Evolutionary conservation across 2,888 invertebrate genomes (phyloP), one percentile per base, ranked within the genome.

Genomic region (Ptycholaimellus sp.): DNA sequence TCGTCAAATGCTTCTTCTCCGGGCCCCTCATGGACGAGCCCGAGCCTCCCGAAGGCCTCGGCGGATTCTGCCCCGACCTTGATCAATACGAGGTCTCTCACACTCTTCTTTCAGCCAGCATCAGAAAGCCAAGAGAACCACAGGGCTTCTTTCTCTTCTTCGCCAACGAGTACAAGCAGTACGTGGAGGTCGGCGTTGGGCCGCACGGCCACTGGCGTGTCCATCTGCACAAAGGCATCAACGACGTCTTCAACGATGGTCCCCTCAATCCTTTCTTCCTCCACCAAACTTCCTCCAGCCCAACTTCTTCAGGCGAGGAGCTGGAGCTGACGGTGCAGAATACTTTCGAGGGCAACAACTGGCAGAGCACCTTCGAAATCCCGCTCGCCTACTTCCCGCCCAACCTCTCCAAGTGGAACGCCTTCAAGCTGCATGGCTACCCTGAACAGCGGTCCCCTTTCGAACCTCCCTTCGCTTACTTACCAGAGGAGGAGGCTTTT

Each of bases 361-460:
- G 53, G 53, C 41, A 46, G 21, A 66, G 67, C 63, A 49, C 44
- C 18, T 62, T 65, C 18, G 49, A 51, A 23, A 59, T 68, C 33
- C 67, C 67, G 1, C 42, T 53, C 4, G 52, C 54, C 2, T 67
- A 65, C 47, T 58, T 68, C 32, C 67, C 67, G 13, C 54, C 54
- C 7, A 46, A 49, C 32, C n/a, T n/a, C n/a, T n/a, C n/a, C n/a
- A n/a, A n/a, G n/a, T n/a, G n/a, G n/a, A n/a, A n/a, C n/a, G n/a
- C n/a, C n/a, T n/a, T n/a, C n/a, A n/a, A n/a, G n/a, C n/a, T n/a
- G n/a, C n/a, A n/a, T n/a, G n/a, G n/a, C n/a, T n/a, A n/a, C n/a
- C n/a, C n/a, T n/a, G n/a, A n/a, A n/a, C n/a, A n/a, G n/a, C n/a
- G n/a, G n/a, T n/a, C n/a, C n/a, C n/a, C n/a, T n/a, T n/a, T n/a